Evolutionary conservation across 2,888 invertebrate genomes (phyloP).

Genomic region (Deilephila elpenor): DNA sequence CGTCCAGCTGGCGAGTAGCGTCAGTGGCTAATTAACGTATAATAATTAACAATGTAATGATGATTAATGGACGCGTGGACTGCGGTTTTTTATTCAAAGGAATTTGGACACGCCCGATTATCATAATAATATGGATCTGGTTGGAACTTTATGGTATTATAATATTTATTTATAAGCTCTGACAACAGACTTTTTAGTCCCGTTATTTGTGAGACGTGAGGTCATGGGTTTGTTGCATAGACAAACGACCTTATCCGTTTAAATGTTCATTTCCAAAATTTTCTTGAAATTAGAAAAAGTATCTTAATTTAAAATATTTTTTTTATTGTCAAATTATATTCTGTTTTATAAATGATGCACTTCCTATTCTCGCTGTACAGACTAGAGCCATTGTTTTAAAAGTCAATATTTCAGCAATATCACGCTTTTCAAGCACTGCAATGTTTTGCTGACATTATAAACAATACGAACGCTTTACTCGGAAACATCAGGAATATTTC

Average conservation of each 20-base stretch:
- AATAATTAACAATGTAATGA: constrained; percentile 17
- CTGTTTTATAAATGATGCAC: no score
- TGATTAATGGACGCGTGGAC: constrained; percentile 13
- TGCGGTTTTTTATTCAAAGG: constrained; percentile 7
- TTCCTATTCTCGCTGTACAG: no score
- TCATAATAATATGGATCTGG: not conserved
- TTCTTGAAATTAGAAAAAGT: no score
- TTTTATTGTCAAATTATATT: no score
- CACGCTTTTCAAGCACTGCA: not conserved
- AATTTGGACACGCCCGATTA: not conserved
- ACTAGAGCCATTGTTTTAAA: not conserved
- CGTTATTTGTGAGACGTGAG: no score
- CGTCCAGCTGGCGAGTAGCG: constrained; percentile 20
- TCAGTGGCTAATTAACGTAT: constrained; percentile 29
- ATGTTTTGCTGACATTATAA: not conserved
- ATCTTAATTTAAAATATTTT: no score
- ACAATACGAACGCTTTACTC: not conserved
- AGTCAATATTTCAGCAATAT: not conserved
- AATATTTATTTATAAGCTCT: no score
- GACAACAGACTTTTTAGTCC: no score
- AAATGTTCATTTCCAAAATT: no score
- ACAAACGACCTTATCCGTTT: no score
- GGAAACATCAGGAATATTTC: constrained; percentile 13
- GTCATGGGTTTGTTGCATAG: no score
- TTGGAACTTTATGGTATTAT: not conserved